phyloP scores from a whole-genome alignment of 2,888 invertebrate genomes.

The Coecobrya sp. region DNA sequence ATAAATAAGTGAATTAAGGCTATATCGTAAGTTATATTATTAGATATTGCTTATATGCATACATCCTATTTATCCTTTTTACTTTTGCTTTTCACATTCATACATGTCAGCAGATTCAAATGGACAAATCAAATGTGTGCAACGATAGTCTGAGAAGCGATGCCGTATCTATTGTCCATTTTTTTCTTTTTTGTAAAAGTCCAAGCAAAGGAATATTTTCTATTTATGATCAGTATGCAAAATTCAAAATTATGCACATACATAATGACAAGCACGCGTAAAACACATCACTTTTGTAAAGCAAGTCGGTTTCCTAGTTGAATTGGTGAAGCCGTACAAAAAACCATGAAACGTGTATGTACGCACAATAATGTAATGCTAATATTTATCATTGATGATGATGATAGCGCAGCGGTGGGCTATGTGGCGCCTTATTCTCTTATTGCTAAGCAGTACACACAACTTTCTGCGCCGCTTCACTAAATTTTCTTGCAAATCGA shows the following conservation, averaged over 20 bases:
- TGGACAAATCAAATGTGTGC: no score
- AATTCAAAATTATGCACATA: conserved; percentile 17
- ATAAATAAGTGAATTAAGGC: neutral
- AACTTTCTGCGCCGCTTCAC: neutral
- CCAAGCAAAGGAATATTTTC: neutral
- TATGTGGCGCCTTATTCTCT: neutral
- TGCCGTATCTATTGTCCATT: no score
- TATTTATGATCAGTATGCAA: neutral
- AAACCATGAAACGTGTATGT: neutral
- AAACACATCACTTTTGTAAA: neutral
- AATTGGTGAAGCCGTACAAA: neutral
- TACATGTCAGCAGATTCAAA: no score
- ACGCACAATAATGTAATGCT: conserved; percentile 21
- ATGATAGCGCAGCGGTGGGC: neutral
- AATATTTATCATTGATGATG: neutral
- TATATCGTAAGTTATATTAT: no score
- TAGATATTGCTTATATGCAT: no score
- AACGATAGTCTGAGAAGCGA: no score
- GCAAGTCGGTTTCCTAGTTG: neutral
- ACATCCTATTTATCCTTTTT: no score
- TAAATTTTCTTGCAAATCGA: neutral
- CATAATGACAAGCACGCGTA: neutral
- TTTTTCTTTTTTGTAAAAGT: neutral
- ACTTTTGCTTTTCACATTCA: no score
- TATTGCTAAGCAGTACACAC: conserved; percentile 18